Percentiles rank a stretch among this genome's conserved stretches.
phyloP scores from a whole-genome alignment of 2,797 vertebrate species.

The Danio aesculapii region DNA sequence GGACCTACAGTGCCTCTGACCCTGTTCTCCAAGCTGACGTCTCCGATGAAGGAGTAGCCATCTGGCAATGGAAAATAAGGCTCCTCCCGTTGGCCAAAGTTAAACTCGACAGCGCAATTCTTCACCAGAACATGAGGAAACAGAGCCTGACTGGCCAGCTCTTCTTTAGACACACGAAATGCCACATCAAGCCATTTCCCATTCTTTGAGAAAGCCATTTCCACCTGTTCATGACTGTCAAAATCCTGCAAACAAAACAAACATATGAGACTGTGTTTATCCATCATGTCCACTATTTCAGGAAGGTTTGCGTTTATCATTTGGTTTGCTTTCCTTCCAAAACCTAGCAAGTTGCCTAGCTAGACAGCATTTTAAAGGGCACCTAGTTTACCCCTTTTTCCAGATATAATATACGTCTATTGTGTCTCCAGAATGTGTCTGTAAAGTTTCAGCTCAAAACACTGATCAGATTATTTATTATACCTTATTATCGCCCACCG shows the following conservation, averaged over 20 bases:
- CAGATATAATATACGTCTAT: too few species aligned
- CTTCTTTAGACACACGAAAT: slow-evolving; percentile 81
- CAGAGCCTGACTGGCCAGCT: slow-evolving; percentile 81
- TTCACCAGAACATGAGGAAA: slow-evolving; percentile 92
- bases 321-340: background rate
- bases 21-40: slow-evolving; percentile 79
- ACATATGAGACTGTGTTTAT: background rate
- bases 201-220: slow-evolving; percentile 89
- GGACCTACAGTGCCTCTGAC: slow-evolving; percentile 86
- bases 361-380: too few species aligned
- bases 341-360: background rate
- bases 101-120: slow-evolving; percentile 93
- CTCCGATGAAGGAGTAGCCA: slow-evolving; percentile 88
- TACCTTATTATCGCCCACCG: too few species aligned
- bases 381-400: too few species aligned
- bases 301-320: too few species aligned
- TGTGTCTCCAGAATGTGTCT: too few species aligned
- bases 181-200: slow-evolving; percentile 85
- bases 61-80: slow-evolving; percentile 83
- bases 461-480: too few species aligned
- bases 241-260: slow-evolving; percentile 81
- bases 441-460: too few species aligned
- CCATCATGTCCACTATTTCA: background rate
- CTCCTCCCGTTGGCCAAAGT: slow-evolving; percentile 87
- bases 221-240: slow-evolving; percentile 83